phyloP scores from a whole-genome alignment of 2,797 vertebrate species.

The Antrozous pallidus region DNA sequence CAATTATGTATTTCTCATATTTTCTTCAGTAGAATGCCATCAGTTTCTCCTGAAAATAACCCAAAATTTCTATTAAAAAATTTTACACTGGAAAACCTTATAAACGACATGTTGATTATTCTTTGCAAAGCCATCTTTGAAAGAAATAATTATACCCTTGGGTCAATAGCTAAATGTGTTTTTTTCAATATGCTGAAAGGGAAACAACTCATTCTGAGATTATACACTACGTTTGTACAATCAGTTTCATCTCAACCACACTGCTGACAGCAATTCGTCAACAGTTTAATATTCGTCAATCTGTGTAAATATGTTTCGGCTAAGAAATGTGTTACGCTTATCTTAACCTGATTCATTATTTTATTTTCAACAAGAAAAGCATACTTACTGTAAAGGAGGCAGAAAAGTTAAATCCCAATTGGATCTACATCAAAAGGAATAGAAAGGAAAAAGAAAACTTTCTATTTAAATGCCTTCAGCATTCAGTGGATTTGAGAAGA shows the following conservation, averaged over 20 bases:
- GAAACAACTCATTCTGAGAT: slow-evolving; percentile 33
- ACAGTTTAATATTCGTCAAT: slow-evolving; percentile 43
- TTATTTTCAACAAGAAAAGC: slow-evolving; percentile 44
- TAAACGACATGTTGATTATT: background rate
- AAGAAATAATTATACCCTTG: slow-evolving; percentile 38
- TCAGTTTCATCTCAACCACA: slow-evolving; percentile 11
- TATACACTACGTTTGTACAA: background rate
- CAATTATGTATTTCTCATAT: background rate
- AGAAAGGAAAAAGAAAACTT: background rate
- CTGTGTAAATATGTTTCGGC: slow-evolving; percentile 31
- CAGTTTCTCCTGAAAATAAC: slow-evolving; percentile 38
- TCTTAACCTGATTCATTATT: slow-evolving; percentile 42
- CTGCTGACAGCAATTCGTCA: slow-evolving; percentile 7
- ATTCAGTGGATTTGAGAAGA: slow-evolving; percentile 48
- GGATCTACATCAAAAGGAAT: slow-evolving; percentile 52
- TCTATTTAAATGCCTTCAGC: slow-evolving; percentile 55
- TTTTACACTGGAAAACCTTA: background rate
- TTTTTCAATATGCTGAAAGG: slow-evolving; percentile 9
- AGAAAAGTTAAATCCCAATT: slow-evolving; percentile 39
- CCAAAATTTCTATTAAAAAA: slow-evolving; percentile 27
- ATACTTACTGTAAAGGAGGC: slow-evolving; percentile 19
- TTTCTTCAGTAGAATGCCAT: background rate
- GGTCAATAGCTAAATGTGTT: background rate
- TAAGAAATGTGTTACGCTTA: background rate
- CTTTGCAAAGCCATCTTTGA: slow-evolving; percentile 47